These are phyloP conservation scores for Entelurus aequoreus DNA, from an alignment of 2,113 vertebrate genomes.

Conservation along the genomic window DNA sequence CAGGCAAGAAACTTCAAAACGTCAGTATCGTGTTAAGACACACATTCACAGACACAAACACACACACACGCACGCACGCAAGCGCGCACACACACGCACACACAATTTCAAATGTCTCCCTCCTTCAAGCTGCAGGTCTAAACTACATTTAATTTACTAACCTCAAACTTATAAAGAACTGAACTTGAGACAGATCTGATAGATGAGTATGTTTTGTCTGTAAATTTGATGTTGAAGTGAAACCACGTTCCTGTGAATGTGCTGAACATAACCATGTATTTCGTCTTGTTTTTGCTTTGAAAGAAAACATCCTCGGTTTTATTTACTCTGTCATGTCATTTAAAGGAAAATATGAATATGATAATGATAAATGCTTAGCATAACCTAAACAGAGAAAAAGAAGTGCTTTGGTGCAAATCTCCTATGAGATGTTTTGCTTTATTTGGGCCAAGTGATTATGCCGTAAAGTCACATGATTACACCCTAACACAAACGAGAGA, in stretches of 20 bases:
- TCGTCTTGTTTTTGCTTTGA: background rate
- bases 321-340: background rate
- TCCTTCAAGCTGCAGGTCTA: background rate
- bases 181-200: background rate
- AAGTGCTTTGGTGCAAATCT: conserved; percentile 5
- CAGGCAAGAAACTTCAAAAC: conserved; percentile 42
- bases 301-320: background rate
- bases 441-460: conserved; percentile 45
- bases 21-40: conserved; percentile 6
- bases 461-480: conserved; percentile 48
- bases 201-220: background rate
- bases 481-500: conserved; percentile 28
- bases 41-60: background rate
- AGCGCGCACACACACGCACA: background rate
- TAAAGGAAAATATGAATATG: background rate
- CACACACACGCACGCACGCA: conserved; percentile 3
- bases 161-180: background rate
- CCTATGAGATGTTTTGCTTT: conserved; percentile 33
- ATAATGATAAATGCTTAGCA: background rate
- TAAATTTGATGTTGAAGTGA: background rate
- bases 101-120: background rate
- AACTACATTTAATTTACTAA: background rate
- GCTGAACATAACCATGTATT: background rate
- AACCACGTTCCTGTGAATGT: background rate
- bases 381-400: conserved; percentile 6